Evolutionary conservation across 2,113 vertebrate species (phyloP).

Genomic region (Hydrochoerus hydrochaeris): DNA sequence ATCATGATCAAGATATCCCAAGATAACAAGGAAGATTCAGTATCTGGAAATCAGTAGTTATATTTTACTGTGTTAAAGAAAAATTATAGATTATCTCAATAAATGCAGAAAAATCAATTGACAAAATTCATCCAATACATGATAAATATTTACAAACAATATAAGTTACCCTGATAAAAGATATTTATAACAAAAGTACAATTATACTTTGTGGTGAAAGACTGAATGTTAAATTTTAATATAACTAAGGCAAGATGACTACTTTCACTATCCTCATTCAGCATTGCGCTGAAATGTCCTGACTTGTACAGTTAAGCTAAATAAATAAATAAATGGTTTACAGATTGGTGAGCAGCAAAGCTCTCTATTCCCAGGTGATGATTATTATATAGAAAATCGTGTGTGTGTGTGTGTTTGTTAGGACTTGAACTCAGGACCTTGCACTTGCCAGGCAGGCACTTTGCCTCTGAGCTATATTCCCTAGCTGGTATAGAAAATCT

Average conservation of each 20-base stretch:
- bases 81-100: not conserved
- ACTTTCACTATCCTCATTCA: not conserved
- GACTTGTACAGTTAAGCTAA: not conserved
- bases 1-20: not conserved
- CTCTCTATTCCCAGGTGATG: not conserved
- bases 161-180: not conserved
- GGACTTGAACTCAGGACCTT: no score
- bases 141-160: not conserved
- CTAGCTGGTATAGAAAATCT: not conserved
- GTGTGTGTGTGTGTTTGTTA: no score
- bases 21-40: not conserved
- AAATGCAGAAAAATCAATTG: not conserved
- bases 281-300: not conserved
- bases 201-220: not conserved
- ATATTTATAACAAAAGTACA: not conserved
- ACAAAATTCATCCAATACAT: not conserved
- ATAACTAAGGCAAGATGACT: not conserved
- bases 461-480: no score
- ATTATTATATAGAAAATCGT: not conserved
- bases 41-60: not conserved
- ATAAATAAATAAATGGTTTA: not conserved
- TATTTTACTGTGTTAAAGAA: not conserved
- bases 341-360: not conserved
- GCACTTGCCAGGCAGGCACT: no score
- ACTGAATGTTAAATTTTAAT: not conserved